phyloP scores from a whole-genome alignment of 1,140 invertebrate species.

The Pseudomyrmex sp. region DNA sequence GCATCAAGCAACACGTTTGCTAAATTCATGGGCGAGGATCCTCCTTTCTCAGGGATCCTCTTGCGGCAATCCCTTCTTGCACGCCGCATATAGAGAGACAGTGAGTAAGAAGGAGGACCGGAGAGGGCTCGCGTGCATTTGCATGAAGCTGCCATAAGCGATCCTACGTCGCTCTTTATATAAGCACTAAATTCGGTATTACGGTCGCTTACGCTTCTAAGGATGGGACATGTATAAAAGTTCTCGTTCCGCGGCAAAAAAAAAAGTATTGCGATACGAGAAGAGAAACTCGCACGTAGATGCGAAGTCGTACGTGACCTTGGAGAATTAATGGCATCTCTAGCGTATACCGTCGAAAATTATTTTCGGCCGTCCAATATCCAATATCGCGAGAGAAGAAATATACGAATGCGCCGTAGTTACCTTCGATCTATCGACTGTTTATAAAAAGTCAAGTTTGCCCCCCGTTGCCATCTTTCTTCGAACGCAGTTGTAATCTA shows the following conservation, averaged over 20 bases:
- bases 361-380: constrained; percentile 54
- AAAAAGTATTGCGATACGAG: constrained; percentile 20
- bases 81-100: constrained; percentile 40
- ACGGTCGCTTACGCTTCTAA: constrained; percentile 31
- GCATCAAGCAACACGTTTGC: neutral
- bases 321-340: constrained; percentile 57
- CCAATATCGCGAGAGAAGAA: constrained; percentile 45
- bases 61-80: constrained; percentile 21
- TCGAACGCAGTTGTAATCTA: neutral
- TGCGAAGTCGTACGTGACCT: constrained; percentile 51
- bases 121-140: constrained; percentile 57
- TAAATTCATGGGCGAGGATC: constrained; percentile 1
- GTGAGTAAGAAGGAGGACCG: constrained; percentile 48
- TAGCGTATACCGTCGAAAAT: constrained; percentile 41
- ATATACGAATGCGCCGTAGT: constrained; percentile 33
- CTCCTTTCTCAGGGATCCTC: constrained; percentile 3
- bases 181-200: constrained; percentile 72
- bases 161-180: constrained; percentile 68
- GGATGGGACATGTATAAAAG: constrained; percentile 41
- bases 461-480: neutral
- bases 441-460: constrained; percentile 36
- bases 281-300: constrained; percentile 4
- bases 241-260: constrained; percentile 25
- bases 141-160: constrained; percentile 71
- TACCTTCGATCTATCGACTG: constrained; percentile 30